Percentiles rank a stretch among this genome's conserved stretches.
Conservation (phyloP, 2,888 invertebrate species). For the Oscheius myriophilus region DNA sequence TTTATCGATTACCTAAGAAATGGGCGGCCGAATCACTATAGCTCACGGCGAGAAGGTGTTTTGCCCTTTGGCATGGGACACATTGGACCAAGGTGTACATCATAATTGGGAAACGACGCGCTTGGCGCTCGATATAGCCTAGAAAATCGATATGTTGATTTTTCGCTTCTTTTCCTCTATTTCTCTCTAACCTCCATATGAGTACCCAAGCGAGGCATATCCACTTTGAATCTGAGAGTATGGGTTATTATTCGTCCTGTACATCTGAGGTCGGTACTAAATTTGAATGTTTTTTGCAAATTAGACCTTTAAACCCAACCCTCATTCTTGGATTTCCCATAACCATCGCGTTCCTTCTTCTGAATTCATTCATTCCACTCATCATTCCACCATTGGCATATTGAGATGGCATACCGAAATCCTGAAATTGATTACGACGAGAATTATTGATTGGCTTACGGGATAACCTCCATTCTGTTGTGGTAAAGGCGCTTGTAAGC, state of each 20-base stretch:
- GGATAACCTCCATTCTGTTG: too few species aligned
- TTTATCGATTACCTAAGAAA: constrained; percentile 51
- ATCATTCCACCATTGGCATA: too few species aligned
- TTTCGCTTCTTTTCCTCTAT: neutral
- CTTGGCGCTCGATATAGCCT: constrained; percentile 39
- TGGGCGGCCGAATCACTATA: constrained; percentile 68
- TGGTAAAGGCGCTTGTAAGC: too few species aligned
- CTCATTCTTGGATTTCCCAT: constrained; percentile 28
- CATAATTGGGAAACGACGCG: constrained; percentile 58
- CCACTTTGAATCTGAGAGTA: constrained; percentile 10
- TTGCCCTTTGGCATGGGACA: constrained; percentile 66
- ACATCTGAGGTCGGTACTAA: constrained; percentile 14
- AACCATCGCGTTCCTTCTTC: constrained; percentile 10
- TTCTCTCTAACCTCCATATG: constrained; percentile 16
- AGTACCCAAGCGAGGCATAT: constrained; percentile 27
- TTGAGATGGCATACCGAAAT: too few species aligned
- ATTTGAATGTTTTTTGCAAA: neutral
- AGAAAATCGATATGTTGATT: neutral
- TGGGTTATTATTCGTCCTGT: neutral
- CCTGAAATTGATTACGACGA: too few species aligned
- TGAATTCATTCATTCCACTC: constrained; percentile 1
- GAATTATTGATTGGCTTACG: too few species aligned
- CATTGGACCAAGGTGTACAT: constrained; percentile 68
- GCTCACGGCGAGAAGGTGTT: constrained; percentile 65
- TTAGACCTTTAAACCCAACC: neutral